Evolutionary conservation across 2,113 vertebrate species (phyloP), one percentile per base, ranked within the genome.

Genomic region (Etheostoma spectabile): DNA sequence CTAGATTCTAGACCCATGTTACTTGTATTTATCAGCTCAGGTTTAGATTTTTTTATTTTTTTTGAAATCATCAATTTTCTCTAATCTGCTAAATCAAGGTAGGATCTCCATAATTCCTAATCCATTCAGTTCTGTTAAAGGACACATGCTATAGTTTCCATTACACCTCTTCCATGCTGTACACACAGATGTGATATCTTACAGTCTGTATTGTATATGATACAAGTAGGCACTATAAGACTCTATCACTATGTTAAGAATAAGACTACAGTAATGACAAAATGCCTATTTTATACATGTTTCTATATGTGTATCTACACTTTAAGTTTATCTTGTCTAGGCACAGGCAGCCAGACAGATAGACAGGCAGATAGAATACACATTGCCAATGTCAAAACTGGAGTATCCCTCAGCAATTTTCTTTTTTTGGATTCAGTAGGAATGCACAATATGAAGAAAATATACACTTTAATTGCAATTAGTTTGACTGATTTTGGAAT

Each of bases 401-500:
- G 2, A 52, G 16, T 48, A 18, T 46, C 57, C 30, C 5, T 63
- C 30, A 57, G 16, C 65, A 64, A 49, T 48, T 48, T 88, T 33
- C 33, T 15, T 65, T 42, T 66, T 48, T 51, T n/a, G 12, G 21
- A 60, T 14, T 3, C 30, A 38, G 21, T 57, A 45, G 38, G 38
- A 8, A 8, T 42, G 38, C 38, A 42, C 38, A 42, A 42, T 42
- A 42, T 42, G 10, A 42, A 10, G 10, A 42, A 42, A 42, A 42
- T 42, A 38, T 11, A 2, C 27, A 27, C 1, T 27, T 3, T 42
- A 11, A 42, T 10, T 38, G 38, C 2, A 8, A 42, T 42, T 42
- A 42, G 38, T 11, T 42, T 42, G 38, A 42, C 38, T 42, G 38
- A 42, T 42, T 11, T 42, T 42, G 38, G 2, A 42, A 11, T 42